These are phyloP conservation scores for Trichomalopsis sarcophagae DNA, from an alignment of 1,140 invertebrate genomes.

Conservation along the genomic window DNA sequence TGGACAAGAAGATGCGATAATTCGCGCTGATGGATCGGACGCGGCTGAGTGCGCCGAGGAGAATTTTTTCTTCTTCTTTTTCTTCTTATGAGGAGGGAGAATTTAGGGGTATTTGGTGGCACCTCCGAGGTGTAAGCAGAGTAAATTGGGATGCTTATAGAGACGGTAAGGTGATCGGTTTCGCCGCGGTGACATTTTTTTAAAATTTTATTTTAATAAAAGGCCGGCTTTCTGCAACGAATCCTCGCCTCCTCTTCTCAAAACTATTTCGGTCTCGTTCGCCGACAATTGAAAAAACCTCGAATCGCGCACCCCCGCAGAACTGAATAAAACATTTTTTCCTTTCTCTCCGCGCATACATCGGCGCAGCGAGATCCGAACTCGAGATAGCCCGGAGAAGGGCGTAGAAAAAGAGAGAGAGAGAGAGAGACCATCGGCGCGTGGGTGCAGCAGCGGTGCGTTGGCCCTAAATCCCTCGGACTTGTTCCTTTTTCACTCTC, in stretches of 20 bases:
- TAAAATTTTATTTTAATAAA: too few species aligned
- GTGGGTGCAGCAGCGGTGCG: neutral
- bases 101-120: neutral
- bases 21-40: neutral
- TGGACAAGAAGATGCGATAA: constrained; percentile 1
- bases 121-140: neutral
- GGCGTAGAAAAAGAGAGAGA: neutral
- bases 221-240: too few species aligned
- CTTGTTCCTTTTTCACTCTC: neutral
- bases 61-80: neutral
- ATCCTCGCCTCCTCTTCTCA: neutral
- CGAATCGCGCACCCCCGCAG: neutral
- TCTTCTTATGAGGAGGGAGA: neutral
- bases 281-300: neutral
- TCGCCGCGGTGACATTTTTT: too few species aligned
- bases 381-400: neutral
- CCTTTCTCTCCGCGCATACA: neutral
- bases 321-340: constrained; percentile 2
- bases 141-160: neutral
- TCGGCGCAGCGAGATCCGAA: neutral
- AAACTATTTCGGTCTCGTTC: neutral
- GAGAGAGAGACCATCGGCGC: too few species aligned
- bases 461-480: neutral
- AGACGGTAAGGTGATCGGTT: neutral
- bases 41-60: neutral